A percentile compares a stretch with the other conserved stretches of the same genome.
These are phyloP conservation scores for Heliconius cydno DNA, from an alignment of 2,888 invertebrate species.

Conservation along the genomic window DNA sequence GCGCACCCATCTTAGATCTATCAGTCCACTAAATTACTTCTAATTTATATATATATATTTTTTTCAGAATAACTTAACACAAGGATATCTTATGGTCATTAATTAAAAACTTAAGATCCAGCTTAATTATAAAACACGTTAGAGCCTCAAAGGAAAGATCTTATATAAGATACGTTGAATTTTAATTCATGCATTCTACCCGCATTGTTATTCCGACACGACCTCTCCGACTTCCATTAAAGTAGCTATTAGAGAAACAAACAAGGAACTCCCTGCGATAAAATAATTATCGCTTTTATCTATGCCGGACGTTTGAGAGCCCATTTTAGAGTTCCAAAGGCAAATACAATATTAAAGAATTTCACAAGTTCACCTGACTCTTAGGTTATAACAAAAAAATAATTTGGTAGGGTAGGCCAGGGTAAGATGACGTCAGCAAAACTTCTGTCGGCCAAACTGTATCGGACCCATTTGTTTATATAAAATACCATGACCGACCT, in stretches of 20 bases:
- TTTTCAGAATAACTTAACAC: neutral
- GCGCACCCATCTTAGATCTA: neutral
- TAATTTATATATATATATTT: neutral
- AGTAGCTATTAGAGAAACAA: slow-evolving; percentile 82
- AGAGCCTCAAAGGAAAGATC: slow-evolving; percentile 54
- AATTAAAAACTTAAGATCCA: slow-evolving; percentile 7
- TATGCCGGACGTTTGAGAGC: slow-evolving; percentile 62
- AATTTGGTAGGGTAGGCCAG: slow-evolving; percentile 56
- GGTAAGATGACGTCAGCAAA: slow-evolving; percentile 73
- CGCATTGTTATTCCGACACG: slow-evolving; percentile 65
- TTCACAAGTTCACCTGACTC: slow-evolving; percentile 58
- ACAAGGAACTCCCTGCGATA: slow-evolving; percentile 78
- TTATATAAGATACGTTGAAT: slow-evolving; percentile 56
- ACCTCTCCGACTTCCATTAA: slow-evolving; percentile 73
- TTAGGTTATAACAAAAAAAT: slow-evolving; percentile 63
- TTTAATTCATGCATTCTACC: slow-evolving; percentile 73
- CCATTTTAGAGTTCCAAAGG: slow-evolving; percentile 57
- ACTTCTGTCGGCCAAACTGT: slow-evolving; percentile 61
- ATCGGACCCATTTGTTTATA: slow-evolving; percentile 62
- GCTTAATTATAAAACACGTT: slow-evolving; percentile 40
- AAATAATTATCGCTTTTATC: slow-evolving; percentile 82
- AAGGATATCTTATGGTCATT: neutral
- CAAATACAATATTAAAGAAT: slow-evolving; percentile 67
- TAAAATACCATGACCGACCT: slow-evolving; percentile 72
- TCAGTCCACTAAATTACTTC: neutral